Conservation (phyloP, 2,113 vertebrate genomes). For the Falcunculus frontatus region DNA sequence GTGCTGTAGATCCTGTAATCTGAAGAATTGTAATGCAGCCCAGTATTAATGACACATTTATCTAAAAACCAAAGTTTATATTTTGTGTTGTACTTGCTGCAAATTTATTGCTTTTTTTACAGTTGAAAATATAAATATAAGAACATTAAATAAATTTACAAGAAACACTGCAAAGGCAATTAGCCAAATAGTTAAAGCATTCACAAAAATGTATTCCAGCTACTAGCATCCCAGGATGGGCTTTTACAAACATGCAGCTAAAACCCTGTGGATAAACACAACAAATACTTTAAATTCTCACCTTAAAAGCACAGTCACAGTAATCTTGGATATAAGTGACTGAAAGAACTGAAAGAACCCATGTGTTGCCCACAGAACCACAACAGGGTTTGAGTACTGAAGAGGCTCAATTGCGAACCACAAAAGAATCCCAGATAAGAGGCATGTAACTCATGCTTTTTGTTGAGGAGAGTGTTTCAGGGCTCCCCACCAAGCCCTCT, state of each 20-base stretch:
- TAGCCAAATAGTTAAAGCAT: constrained; percentile 25
- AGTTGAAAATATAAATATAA: constrained; percentile 72
- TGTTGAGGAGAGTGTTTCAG: not conserved
- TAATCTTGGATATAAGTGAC: not conserved
- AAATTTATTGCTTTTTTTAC: constrained; percentile 63
- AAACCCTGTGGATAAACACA: constrained; percentile 30
- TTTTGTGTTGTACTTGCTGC: not conserved
- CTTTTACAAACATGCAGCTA: constrained; percentile 36
- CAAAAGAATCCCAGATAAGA: not conserved
- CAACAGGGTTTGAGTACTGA: not conserved
- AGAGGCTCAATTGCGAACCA: not conserved
- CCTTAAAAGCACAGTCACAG: not conserved
- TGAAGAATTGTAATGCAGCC: not conserved
- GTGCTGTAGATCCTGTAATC: not conserved
- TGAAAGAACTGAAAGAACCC: not conserved
- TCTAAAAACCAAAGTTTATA: not conserved
- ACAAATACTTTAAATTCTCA: constrained; percentile 9
- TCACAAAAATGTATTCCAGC: constrained; percentile 54
- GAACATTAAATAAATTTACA: constrained; percentile 72
- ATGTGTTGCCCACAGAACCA: not conserved
- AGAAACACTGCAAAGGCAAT: constrained; percentile 60
- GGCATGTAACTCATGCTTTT: not conserved
- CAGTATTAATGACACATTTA: not conserved
- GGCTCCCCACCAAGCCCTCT: not conserved
- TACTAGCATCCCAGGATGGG: constrained; percentile 16